Base-by-base conservation (phyloP, 1,140 invertebrate species). In the Dreissena polymorpha region DNA sequence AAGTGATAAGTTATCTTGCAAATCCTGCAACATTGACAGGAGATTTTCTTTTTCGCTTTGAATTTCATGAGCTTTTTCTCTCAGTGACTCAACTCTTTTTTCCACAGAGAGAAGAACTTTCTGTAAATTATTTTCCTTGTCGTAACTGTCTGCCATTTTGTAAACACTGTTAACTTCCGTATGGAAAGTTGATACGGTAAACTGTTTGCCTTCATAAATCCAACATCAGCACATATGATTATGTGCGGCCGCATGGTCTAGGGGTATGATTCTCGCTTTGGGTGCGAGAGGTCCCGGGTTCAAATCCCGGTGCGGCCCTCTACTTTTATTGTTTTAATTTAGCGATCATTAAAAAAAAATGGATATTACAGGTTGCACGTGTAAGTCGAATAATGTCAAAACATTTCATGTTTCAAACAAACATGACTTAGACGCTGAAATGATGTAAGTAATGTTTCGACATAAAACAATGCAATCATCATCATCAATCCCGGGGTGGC, bases 81-180 rank as follows among this genome's bases (percentile, higher is more conserved):
- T 72, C n/a, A 87, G 55, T 49, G 55, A 67, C 70, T 87, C 86
- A 21, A 87, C 84, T 67, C 86, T 82, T 53, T 67, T 84, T 79
- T 80, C 86, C 0, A 87, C 72, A 39, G 65, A 60, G 10, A n/a
- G 14, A 55, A 73, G 60, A 16, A 73, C 23, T 74, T 72, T 79
- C 14, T 78, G 16, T 8, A 77, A 10, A 73, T 69, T 67, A 39
- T 65, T 67, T 14, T 25, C 69, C 39, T 74, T 83, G 51, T 75
- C 27, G n/a, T 74, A 25, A 13, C 21, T 49, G 55, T 27, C 27
- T 10, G 21, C 73, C 80, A 67, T 65, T 49, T 53, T 68, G 57
- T 60, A 60, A 60, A 60, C 57, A 60, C 16, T 39, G 39, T 5
- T 6, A 60, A 60, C 39, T 39, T 39, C 39, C 39, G 39, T 39